A percentile compares a stretch with the other conserved stretches of the same genome.
Evolutionary conservation across 30 jellyfish, hydroid and myxozoan species (phyloP).

Genomic region (Turritopsis dohrnii): DNA sequence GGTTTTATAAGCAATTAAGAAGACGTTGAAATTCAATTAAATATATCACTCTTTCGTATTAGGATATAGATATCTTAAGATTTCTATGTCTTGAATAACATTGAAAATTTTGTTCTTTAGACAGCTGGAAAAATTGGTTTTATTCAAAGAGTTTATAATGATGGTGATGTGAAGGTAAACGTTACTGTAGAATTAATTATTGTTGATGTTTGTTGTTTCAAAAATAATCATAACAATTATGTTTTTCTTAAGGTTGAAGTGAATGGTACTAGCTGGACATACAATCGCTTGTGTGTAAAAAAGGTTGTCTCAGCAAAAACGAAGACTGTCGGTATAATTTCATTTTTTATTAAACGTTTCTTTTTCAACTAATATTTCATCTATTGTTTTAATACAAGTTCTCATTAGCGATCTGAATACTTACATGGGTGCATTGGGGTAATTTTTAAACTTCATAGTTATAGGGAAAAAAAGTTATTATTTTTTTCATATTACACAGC

Average conservation of each 20-base stretch:
- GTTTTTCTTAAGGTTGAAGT: conserved; percentile 51
- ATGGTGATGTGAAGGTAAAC: conserved; percentile 80
- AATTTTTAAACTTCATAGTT: too few relatives aligned
- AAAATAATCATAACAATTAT: too few relatives aligned
- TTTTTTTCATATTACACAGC: too few relatives aligned
- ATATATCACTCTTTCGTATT: too few relatives aligned
- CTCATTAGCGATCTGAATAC: too few relatives aligned
- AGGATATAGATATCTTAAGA: background rate
- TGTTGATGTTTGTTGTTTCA: too few relatives aligned
- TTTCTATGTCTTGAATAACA: background rate
- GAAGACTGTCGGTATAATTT: background rate
- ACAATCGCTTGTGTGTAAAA: conserved; percentile 58
- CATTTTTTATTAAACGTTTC: too few relatives aligned
- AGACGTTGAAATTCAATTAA: too few relatives aligned
- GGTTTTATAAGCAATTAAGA: too few relatives aligned
- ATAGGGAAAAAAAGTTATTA: too few relatives aligned
- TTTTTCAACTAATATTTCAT: background rate
- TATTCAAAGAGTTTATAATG: conserved; percentile 61
- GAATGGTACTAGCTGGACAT: conserved; percentile 87
- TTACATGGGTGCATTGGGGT: too few relatives aligned
- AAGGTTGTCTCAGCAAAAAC: conserved; percentile 27
- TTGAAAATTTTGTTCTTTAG: conserved; percentile 19
- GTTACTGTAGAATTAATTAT: background rate
- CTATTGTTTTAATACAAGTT: background rate
- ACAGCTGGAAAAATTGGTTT: conserved; percentile 77